These are phyloP conservation scores for Drosophila suboccidentalis DNA, from an alignment of 2,888 invertebrate genomes.

Conservation along the genomic window DNA sequence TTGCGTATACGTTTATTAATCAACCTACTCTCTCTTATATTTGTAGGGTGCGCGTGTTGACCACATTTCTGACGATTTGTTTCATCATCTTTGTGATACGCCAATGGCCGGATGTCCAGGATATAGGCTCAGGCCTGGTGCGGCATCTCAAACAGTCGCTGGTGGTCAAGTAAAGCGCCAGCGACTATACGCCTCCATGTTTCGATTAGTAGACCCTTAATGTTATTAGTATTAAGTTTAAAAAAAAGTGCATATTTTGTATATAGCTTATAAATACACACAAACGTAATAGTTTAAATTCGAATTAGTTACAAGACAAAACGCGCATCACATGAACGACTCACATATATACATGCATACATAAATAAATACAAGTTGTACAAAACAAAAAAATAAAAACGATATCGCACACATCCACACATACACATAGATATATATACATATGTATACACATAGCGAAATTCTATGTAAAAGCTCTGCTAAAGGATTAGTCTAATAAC, in stretches of 20 bases:
- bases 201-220: constrained; percentile 48
- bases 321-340: constrained; percentile 60
- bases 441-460: constrained; percentile 65
- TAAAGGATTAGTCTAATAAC: constrained; percentile 59
- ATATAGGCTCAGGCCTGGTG: constrained; percentile 92
- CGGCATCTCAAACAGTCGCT: constrained; percentile 92
- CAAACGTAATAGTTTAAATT: constrained; percentile 45
- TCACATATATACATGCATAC: constrained; percentile 37
- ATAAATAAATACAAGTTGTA: constrained; percentile 59
- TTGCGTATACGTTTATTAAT: constrained; percentile 5
- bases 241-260: constrained; percentile 65
- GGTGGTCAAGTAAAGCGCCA: constrained; percentile 88
- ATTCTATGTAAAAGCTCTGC: constrained; percentile 64
- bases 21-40: constrained; percentile 77
- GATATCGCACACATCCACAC: constrained; percentile 47
- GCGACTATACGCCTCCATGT: constrained; percentile 1
- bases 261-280: constrained; percentile 67
- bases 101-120: constrained; percentile 95
- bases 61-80: constrained; percentile 93
- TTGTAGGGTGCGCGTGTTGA: constrained; percentile 93
- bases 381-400: constrained; percentile 48
- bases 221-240: constrained; percentile 54
- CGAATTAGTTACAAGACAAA: constrained; percentile 43
- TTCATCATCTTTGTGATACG: constrained; percentile 93
- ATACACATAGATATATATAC: constrained; percentile 29